Base-by-base conservation (phyloP, 2,888 invertebrate genomes). In the Dilophus febrilis region DNA sequence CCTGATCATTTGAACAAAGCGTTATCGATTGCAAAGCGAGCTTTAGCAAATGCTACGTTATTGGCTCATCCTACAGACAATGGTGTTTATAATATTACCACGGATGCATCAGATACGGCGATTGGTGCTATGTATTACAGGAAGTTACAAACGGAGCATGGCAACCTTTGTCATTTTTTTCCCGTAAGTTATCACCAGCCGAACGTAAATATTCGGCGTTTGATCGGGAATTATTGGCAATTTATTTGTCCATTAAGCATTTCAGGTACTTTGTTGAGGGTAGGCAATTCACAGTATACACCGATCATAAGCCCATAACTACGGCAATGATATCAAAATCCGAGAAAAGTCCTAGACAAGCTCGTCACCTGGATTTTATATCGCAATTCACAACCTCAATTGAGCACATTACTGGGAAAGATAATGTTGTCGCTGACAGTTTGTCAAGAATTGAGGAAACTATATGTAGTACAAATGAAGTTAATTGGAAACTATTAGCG, bases 361-460 rank as follows among this genome's bases (percentile, higher is more conserved):
- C 34, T 13, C 27, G 41, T 11, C 42, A 42, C 19, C 29, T 44
- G 19, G 44, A 42, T 29, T 42, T 27, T 38, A 3, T 41, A 7
- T 29, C 29, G 11, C 29, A 29, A 45, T 31, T 42, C 40, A 44
- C 44, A 11, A 32, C 14, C 17, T 39, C 41, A 17, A 41, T 42
- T 18, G 18, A 29, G 26, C 28, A 43, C 27, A 35, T 43, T 5
- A 28, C 22, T 10, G 42, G 40, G 10, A 34, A 39, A 27, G 33
- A 35, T 13, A 42, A 43, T 29, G 14, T 42, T 13, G 43, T 39
- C 5, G 40, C 45, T 10, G 45, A 42, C 29, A 38, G 33, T 2
- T 26, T 42, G 17, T 43, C 45, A 2, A 34, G 43, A 17, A n/a
- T 4, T 6, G 8, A 22, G 5, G 22, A 22, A 22, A 22, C 8